Evolutionary conservation across 2,113 vertebrate genomes (phyloP).

Genomic region (mouse (Mus musculus)): DNA sequence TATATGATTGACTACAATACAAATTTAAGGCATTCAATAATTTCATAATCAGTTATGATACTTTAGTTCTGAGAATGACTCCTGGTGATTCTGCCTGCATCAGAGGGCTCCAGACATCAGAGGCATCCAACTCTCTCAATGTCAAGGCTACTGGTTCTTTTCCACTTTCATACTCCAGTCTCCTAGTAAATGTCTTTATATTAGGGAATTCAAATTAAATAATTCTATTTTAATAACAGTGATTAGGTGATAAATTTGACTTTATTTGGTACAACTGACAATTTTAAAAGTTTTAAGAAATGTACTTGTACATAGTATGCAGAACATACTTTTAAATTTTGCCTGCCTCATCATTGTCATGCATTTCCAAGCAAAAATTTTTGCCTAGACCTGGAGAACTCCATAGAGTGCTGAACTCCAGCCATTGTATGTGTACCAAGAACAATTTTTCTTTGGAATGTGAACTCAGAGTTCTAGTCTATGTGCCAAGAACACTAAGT

Average conservation of each 20-base stretch:
- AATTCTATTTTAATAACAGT: neutral
- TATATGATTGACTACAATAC: neutral
- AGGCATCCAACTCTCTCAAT: neutral
- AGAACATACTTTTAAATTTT: neutral
- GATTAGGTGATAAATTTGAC: neutral
- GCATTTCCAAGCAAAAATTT: neutral
- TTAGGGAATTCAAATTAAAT: neutral
- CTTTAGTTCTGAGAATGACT: neutral
- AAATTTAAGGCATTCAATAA: neutral
- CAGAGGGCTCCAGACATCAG: neutral
- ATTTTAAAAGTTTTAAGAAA: neutral
- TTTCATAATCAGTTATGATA: neutral
- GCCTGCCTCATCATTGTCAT: neutral
- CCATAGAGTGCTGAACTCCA: neutral
- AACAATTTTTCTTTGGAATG: neutral
- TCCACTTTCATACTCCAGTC: neutral
- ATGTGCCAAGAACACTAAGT: too few species aligned
- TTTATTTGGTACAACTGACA: neutral
- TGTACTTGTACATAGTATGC: neutral
- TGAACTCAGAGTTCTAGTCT: neutral
- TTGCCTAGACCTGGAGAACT: neutral
- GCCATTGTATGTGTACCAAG: neutral
- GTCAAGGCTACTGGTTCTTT: neutral
- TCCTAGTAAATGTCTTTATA: neutral
- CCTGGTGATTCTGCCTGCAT: neutral